Conservation (phyloP, 2,888 invertebrate genomes). For the Carcina quercana region DNA sequence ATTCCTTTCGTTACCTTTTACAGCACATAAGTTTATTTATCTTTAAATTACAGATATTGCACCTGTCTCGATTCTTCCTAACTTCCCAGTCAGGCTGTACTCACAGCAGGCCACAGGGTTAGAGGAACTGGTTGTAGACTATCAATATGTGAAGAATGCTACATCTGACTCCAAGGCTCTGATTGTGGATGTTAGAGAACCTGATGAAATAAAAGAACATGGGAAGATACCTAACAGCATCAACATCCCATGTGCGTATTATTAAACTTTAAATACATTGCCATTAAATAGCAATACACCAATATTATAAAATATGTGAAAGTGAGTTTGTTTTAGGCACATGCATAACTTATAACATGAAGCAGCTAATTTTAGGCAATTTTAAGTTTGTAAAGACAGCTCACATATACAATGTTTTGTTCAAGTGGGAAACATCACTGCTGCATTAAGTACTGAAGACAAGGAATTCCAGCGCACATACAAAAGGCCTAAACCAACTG, state of each 20-base stretch:
- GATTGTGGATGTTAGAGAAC: slow-evolving; percentile 86
- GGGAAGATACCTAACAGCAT: slow-evolving; percentile 83
- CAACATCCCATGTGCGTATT: slow-evolving; percentile 81
- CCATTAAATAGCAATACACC: no score
- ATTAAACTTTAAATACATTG: no score
- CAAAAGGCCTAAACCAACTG: slow-evolving; percentile 73
- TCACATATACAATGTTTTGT: no score
- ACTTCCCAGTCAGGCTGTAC: slow-evolving; percentile 21
- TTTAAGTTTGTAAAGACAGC: no score
- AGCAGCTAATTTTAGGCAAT: no score
- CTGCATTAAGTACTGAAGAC: slow-evolving; percentile 52
- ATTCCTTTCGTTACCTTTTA: no score
- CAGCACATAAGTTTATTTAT: no score
- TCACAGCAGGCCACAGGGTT: slow-evolving; percentile 26
- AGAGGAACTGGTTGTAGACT: slow-evolving; percentile 45
- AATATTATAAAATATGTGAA: no score
- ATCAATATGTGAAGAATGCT: slow-evolving; percentile 56
- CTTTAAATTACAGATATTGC: slow-evolving; percentile 4
- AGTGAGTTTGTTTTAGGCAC: no score
- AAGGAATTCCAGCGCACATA: slow-evolving; percentile 74
- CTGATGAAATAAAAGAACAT: slow-evolving; percentile 79
- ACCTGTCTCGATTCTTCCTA: neutral
- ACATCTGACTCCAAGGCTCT: slow-evolving; percentile 38
- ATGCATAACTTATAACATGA: no score
- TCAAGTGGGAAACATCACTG: slow-evolving; percentile 69